Base-by-base conservation (phyloP, 2,888 invertebrate genomes). In the Gibbula magus region DNA sequence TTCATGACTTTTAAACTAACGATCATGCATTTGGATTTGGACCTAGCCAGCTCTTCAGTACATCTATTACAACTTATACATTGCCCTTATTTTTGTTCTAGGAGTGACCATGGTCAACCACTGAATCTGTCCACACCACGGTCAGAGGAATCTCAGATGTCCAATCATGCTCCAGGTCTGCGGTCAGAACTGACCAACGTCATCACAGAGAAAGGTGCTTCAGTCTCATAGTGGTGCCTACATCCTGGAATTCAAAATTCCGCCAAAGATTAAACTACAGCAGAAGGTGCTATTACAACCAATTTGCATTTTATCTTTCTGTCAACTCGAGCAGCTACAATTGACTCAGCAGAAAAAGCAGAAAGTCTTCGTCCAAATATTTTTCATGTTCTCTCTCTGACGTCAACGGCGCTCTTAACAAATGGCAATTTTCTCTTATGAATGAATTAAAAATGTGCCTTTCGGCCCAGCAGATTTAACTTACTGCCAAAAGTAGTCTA, bases 91-190 rank as follows among this genome's bases (percentile, higher is more conserved):
- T 25, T 39, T 52, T 29, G 13, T 52, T 66, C 10, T 77, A 83
- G 83, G 61, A 52, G 67, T 18, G 83, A 81, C 53, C 53, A 56
- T 5, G 54, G 73, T 8, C 67, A 56, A 0, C 83, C 83, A 2
- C 75, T 83, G 73, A 83, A 83, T 56, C 76, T 83, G 78, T 79
- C 81, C 52, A 80, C 83, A 18, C 61, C 61, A 25, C 22, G 61
- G 61, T 29, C 61, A 13, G 61, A 61, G 61, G 61, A 61, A 61
- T 61, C 61, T 61, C 61, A 29, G 18, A 25, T 29, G 10, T 29
- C 61, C 29, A 61, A 29, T 61, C 61, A 61, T 22, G 29, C 61
- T 45, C 45, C 61, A 61, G 25, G 61, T 61, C 61, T 29, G 25
- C 29, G 61, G 29, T 45, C 45, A 45, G 45, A 45, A 45, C 13